Evolutionary conservation across 2,888 invertebrate genomes (phyloP).

Genomic region (Glaucopsyche alexis): DNA sequence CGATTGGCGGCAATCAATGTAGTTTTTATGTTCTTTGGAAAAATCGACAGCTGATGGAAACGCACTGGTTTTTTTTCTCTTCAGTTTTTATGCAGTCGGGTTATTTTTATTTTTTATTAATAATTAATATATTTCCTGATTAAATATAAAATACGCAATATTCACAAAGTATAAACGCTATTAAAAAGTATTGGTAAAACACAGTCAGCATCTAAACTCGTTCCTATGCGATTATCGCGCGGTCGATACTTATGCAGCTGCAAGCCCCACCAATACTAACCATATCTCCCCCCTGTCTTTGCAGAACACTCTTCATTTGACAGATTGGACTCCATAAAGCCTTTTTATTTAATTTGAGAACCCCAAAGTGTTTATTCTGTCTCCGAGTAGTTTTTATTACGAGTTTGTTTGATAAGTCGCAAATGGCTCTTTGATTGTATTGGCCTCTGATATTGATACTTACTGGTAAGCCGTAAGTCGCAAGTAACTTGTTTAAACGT

Average conservation of each 20-base stretch:
- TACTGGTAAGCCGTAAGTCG: neutral
- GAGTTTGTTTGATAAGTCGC: slow-evolving; percentile 50
- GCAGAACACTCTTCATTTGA: slow-evolving; percentile 78
- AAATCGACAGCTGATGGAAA: too few species aligned
- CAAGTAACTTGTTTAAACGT: too few species aligned
- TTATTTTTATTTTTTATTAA: too few species aligned
- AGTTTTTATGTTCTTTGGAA: too few species aligned
- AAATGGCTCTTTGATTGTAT: slow-evolving; percentile 24
- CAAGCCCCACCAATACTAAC: slow-evolving; percentile 35
- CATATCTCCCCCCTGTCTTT: slow-evolving; percentile 74
- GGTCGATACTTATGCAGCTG: neutral
- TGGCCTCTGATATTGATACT: slow-evolving; percentile 16
- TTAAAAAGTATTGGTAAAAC: too few species aligned
- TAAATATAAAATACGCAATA: too few species aligned
- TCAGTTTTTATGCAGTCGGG: too few species aligned
- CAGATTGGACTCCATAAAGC: slow-evolving; percentile 75
- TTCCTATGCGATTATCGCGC: neutral
- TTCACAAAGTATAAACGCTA: too few species aligned
- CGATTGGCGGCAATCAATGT: too few species aligned
- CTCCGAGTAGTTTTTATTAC: slow-evolving; percentile 76
- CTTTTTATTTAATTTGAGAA: slow-evolving; percentile 71
- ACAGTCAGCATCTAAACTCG: too few species aligned
- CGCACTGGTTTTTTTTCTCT: too few species aligned
- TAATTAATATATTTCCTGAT: too few species aligned
- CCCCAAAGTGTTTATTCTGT: slow-evolving; percentile 64